Conservation (phyloP, 2,888 invertebrate genomes). For the Acleris cristana region DNA sequence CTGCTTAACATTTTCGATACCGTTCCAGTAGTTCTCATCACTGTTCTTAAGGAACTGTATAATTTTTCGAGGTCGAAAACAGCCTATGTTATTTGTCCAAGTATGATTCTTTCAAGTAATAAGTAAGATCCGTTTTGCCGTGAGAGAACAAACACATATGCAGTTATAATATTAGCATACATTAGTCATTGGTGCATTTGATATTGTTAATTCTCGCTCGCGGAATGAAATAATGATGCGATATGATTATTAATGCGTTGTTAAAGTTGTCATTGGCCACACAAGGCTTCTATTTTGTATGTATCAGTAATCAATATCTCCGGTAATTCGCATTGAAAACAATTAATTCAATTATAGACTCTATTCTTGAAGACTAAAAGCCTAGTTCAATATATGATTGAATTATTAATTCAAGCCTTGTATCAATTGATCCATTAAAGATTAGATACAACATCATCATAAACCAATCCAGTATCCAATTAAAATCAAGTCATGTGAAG, state of each 20-base stretch:
- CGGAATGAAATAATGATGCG: constrained; percentile 9
- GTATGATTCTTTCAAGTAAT: no score
- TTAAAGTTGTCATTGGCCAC: constrained; percentile 48
- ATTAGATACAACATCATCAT: constrained; percentile 48
- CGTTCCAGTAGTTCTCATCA: no score
- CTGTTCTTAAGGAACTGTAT: no score
- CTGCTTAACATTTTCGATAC: no score
- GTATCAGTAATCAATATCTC: constrained; percentile 46
- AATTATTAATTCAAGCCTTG: constrained; percentile 50
- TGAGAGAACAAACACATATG: no score
- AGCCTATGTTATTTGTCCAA: no score
- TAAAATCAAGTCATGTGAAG: constrained; percentile 65
- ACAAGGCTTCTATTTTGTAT: constrained; percentile 55
- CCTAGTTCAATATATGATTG: not conserved
- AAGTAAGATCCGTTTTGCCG: no score
- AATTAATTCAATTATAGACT: constrained; percentile 15
- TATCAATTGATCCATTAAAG: constrained; percentile 55
- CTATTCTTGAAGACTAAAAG: constrained; percentile 8
- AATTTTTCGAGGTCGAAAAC: no score
- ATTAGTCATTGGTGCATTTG: not conserved
- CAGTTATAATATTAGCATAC: no score
- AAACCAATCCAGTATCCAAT: constrained; percentile 62
- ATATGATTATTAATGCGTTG: constrained; percentile 16
- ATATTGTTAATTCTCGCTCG: not conserved
- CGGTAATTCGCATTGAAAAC: constrained; percentile 31